A percentile compares a stretch with the other conserved stretches of the same genome.
These are phyloP conservation scores for Aleiodes testaceus DNA, from an alignment of 2,888 invertebrate genomes.

Conservation along the genomic window DNA sequence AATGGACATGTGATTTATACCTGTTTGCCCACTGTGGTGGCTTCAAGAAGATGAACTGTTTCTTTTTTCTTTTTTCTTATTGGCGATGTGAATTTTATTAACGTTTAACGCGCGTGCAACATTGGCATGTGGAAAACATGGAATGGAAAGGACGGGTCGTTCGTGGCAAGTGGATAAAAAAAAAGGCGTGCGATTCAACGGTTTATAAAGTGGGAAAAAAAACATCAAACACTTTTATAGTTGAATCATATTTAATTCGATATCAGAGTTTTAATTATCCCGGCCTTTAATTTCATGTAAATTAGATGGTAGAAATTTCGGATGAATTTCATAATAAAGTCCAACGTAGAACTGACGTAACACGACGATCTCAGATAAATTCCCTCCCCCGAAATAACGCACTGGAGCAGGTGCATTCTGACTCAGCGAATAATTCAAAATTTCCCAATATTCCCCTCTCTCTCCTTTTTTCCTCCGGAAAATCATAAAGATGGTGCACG, in stretches of 20 bases:
- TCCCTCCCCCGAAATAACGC: too few relatives aligned
- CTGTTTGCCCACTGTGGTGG: not conserved
- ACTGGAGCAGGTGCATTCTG: too few relatives aligned
- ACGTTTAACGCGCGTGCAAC: conserved; percentile 3
- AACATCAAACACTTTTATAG: not conserved
- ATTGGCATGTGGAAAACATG: not conserved
- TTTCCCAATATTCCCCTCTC: too few relatives aligned
- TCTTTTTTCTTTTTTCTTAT: not conserved
- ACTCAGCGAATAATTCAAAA: too few relatives aligned
- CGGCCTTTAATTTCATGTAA: too few relatives aligned
- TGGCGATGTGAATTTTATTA: not conserved
- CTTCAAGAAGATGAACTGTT: not conserved
- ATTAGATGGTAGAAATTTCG: too few relatives aligned
- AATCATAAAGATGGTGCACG: conserved; percentile 29
- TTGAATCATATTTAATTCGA: not conserved
- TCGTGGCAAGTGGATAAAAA: conserved; percentile 20
- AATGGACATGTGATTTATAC: conserved; percentile 4
- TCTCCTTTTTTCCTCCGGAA: conserved; percentile 6
- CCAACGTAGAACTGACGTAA: too few relatives aligned
- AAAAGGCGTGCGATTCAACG: conserved; percentile 6
- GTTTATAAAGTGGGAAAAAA: not conserved
- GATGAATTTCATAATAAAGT: too few relatives aligned
- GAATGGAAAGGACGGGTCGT: conserved; percentile 3
- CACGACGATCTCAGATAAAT: too few relatives aligned
- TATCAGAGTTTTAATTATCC: not conserved